These are phyloP conservation scores for Dipodomys ordii DNA, from an alignment of 2,113 vertebrate species.

Conservation along the genomic window DNA sequence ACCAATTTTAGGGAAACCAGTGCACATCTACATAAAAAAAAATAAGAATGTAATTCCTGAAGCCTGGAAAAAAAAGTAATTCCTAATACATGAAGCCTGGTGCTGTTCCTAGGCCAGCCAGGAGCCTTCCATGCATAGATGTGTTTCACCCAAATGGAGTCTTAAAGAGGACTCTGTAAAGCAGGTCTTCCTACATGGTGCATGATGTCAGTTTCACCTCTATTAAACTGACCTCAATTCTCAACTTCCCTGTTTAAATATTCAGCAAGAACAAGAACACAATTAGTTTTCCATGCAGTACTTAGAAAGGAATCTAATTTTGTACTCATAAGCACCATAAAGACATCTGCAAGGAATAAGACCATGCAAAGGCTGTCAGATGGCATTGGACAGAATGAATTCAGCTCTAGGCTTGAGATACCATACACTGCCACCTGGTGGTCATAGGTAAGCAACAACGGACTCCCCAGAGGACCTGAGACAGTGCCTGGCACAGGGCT, in stretches of 20 bases:
- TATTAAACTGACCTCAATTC: background rate
- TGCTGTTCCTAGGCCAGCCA: background rate
- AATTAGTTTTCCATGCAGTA: slow-evolving; percentile 38
- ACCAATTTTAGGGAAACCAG: background rate
- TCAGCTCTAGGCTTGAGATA: slow-evolving; percentile 1
- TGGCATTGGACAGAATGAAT: background rate
- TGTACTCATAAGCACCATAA: slow-evolving; percentile 23
- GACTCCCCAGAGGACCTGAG: too few species aligned
- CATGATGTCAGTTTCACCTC: background rate
- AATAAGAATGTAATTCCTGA: background rate
- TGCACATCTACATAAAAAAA: background rate
- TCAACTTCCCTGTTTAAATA: slow-evolving; percentile 40
- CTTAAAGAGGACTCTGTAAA: background rate
- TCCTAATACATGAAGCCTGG: background rate
- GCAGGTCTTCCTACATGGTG: too few species aligned
- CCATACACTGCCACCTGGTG: slow-evolving; percentile 5
- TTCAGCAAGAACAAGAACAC: slow-evolving; percentile 57
- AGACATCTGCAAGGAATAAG: slow-evolving; percentile 53
- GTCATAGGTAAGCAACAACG: too few species aligned
- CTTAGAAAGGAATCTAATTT: slow-evolving; percentile 56
- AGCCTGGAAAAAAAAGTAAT: too few species aligned
- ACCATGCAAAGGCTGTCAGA: background rate
- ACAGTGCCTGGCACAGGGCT: too few species aligned
- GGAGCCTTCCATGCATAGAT: background rate
- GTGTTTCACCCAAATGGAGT: background rate